Evolutionary conservation across 2,797 vertebrate species (phyloP).

Genomic region (Alca torda): DNA sequence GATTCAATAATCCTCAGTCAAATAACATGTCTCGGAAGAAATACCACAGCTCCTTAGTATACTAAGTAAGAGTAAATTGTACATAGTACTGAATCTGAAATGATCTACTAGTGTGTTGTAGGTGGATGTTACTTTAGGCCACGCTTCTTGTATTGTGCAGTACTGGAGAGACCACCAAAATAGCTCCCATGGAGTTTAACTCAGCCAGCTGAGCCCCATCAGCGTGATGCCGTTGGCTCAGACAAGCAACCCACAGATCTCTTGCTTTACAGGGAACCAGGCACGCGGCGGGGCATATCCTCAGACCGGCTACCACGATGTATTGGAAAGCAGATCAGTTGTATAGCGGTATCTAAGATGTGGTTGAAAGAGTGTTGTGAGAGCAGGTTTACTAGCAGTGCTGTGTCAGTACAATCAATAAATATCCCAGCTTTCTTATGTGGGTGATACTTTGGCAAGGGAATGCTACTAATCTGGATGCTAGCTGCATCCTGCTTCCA

Average conservation of each 20-base stretch:
- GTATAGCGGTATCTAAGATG: background rate
- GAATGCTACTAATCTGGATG: slow-evolving; percentile 47
- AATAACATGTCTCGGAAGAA: slow-evolving; percentile 16
- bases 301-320: rapidly evolving
- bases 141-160: slow-evolving; percentile 50
- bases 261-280: background rate
- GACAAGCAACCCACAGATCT: background rate
- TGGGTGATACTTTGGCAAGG: background rate
- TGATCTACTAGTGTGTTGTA: slow-evolving; percentile 61
- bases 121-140: slow-evolving; percentile 52
- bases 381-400: slow-evolving; percentile 8
- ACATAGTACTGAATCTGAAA: slow-evolving; percentile 65
- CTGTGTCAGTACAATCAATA: slow-evolving; percentile 70
- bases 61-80: slow-evolving; percentile 68
- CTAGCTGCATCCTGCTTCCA: slow-evolving; percentile 46
- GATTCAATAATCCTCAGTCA: slow-evolving; percentile 54
- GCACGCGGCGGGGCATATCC: background rate
- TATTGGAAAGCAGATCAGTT: slow-evolving; percentile 22
- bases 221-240: background rate
- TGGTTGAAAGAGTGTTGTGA: background rate
- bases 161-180: slow-evolving; percentile 55
- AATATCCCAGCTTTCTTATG: background rate
- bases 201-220: slow-evolving; percentile 6
- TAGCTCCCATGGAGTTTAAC: slow-evolving; percentile 77
- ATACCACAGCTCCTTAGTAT: slow-evolving; percentile 41